Percentiles rank a stretch among this genome's conserved stretches.
phyloP scores from a whole-genome alignment of 2,113 vertebrate genomes.

The Heliornis fulica region DNA sequence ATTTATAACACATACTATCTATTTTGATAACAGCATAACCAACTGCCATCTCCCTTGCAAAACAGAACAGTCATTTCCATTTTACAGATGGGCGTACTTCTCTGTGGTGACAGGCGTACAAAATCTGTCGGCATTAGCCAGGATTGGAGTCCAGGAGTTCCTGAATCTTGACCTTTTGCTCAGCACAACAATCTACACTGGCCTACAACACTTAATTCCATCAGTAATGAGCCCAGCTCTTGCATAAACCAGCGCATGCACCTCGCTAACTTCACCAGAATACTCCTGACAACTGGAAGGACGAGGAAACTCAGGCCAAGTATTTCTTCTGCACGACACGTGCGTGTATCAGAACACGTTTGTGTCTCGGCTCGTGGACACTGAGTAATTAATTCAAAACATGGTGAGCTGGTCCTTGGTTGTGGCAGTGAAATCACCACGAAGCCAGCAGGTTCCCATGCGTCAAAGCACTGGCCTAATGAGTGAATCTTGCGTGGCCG shows the following conservation, averaged over 20 bases:
- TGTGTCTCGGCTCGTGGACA: not conserved
- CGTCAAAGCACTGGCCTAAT: not conserved
- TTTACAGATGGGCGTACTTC: conserved; percentile 39
- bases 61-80: conserved; percentile 50
- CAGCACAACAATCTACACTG: not conserved
- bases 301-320: not conserved
- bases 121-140: conserved; percentile 2
- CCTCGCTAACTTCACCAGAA: not conserved
- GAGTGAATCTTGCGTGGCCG: not conserved
- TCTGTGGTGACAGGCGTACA: conserved; percentile 25
- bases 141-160: not conserved
- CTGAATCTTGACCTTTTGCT: conserved; percentile 11
- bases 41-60: conserved; percentile 53
- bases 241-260: not conserved
- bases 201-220: not conserved
- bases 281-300: not conserved
- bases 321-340: not conserved
- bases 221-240: not conserved
- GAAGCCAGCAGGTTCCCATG: not conserved
- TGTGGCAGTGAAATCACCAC: not conserved
- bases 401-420: not conserved
- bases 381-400: not conserved
- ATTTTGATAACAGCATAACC: conserved; percentile 47
- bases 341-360: not conserved
- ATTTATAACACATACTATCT: conserved; percentile 51